These are phyloP conservation scores for Erebia palarica DNA, from an alignment of 2,888 invertebrate species.

Conservation along the genomic window DNA sequence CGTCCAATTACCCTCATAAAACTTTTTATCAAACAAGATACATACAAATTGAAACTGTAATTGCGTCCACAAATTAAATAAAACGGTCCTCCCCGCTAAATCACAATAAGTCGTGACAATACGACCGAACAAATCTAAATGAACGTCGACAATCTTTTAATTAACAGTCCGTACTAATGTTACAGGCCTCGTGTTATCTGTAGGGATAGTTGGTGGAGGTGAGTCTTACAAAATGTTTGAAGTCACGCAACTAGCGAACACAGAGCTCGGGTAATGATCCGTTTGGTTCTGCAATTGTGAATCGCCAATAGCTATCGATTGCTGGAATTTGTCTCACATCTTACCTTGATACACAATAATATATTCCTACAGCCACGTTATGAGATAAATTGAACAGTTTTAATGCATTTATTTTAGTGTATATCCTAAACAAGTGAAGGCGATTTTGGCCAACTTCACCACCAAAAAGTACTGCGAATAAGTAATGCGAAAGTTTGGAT, in stretches of 20 bases:
- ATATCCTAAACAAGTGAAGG: too few relatives aligned
- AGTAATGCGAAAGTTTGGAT: too few relatives aligned
- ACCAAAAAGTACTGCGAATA: too few relatives aligned
- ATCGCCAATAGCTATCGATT: slow-evolving; percentile 23
- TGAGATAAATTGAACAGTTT: too few relatives aligned
- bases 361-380: too few relatives aligned
- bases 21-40: too few relatives aligned
- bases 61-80: background rate
- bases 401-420: too few relatives aligned
- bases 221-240: slow-evolving; percentile 65
- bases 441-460: too few relatives aligned
- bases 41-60: background rate
- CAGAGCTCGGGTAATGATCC: slow-evolving; percentile 41
- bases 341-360: background rate
- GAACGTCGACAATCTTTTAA: slow-evolving; percentile 59
- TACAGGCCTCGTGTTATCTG: slow-evolving; percentile 58
- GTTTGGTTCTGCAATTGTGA: slow-evolving; percentile 26
- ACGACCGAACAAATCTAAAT: slow-evolving; percentile 55
- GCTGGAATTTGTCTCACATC: slow-evolving; percentile 2
- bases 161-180: slow-evolving; percentile 56
- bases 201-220: slow-evolving; percentile 51
- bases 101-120: slow-evolving; percentile 55
- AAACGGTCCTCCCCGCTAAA: slow-evolving; percentile 28
- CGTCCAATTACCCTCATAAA: too few relatives aligned
- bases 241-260: slow-evolving; percentile 67